phyloP scores from a whole-genome alignment of 2,888 invertebrate species.

The Mythimna albipuncta region DNA sequence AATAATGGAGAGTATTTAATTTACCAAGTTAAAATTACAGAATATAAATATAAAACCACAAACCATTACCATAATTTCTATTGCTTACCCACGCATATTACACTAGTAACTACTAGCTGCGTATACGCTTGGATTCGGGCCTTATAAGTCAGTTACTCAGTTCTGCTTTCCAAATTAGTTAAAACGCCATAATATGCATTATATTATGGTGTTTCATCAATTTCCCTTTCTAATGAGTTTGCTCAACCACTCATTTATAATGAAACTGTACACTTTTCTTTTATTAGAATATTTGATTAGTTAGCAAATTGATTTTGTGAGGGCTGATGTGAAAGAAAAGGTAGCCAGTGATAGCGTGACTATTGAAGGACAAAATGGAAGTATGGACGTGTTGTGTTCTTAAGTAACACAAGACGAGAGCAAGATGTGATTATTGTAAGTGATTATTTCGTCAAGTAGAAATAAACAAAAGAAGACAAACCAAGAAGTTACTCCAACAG shows the following conservation, averaged over 20 bases:
- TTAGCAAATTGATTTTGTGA: not conserved
- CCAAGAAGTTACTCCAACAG: too few species aligned
- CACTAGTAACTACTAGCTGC: not conserved
- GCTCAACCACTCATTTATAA: not conserved
- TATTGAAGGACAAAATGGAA: too few species aligned
- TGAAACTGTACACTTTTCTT: not conserved
- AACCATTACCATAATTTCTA: constrained; percentile 22
- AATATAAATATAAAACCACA: not conserved
- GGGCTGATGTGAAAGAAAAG: too few species aligned
- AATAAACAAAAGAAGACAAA: too few species aligned
- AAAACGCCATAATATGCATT: constrained; percentile 20
- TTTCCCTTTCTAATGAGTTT: constrained; percentile 37
- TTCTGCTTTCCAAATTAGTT: constrained; percentile 41
- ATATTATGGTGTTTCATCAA: not conserved
- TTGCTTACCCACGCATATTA: not conserved
- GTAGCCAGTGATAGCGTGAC: too few species aligned
- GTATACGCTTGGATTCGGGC: not conserved
- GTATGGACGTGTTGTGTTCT: too few species aligned
- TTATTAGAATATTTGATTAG: not conserved
- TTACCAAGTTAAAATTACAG: too few species aligned
- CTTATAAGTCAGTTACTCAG: constrained; percentile 8
- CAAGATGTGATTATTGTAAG: too few species aligned
- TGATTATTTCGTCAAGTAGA: too few species aligned
- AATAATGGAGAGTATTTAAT: too few species aligned
- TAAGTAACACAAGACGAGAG: too few species aligned